These are phyloP conservation scores for Orthochromis indermauri DNA, from an alignment of 2,113 vertebrate species.

Conservation along the genomic window DNA sequence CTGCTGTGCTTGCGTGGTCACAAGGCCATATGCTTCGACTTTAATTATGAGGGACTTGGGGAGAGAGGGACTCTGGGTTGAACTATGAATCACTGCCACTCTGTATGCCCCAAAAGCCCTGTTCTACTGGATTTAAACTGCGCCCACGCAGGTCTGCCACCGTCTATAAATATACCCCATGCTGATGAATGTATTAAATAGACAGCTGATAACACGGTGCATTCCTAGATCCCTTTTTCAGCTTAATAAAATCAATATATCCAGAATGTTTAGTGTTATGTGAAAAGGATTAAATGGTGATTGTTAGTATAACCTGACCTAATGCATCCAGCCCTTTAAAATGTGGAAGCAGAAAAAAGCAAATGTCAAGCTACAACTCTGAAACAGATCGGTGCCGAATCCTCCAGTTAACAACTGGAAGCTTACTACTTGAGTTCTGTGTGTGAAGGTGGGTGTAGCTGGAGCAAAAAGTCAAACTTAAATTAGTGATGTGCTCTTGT, in stretches of 20 bases:
- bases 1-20: constrained; percentile 61
- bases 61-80: constrained; percentile 60
- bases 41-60: constrained; percentile 77
- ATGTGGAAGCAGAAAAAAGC: not conserved
- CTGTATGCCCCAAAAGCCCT: constrained; percentile 34
- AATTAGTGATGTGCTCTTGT: constrained; percentile 15
- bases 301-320: not conserved
- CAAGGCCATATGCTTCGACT: constrained; percentile 69
- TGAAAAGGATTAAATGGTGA: not conserved
- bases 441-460: not conserved
- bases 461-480: not conserved
- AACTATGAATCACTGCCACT: constrained; percentile 70
- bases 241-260: not conserved
- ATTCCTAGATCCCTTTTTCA: not conserved
- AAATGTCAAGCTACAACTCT: not conserved
- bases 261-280: not conserved
- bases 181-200: constrained; percentile 2
- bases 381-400: not conserved
- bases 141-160: not conserved
- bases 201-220: not conserved
- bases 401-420: not conserved
- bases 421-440: not conserved
- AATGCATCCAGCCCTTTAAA: not conserved
- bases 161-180: constrained; percentile 27
- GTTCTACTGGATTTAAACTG: constrained; percentile 22